Percentiles rank a stretch among this genome's conserved stretches.
Conservation (phyloP, 2,888 invertebrate genomes). For the Cylindroiulus punctatus region DNA sequence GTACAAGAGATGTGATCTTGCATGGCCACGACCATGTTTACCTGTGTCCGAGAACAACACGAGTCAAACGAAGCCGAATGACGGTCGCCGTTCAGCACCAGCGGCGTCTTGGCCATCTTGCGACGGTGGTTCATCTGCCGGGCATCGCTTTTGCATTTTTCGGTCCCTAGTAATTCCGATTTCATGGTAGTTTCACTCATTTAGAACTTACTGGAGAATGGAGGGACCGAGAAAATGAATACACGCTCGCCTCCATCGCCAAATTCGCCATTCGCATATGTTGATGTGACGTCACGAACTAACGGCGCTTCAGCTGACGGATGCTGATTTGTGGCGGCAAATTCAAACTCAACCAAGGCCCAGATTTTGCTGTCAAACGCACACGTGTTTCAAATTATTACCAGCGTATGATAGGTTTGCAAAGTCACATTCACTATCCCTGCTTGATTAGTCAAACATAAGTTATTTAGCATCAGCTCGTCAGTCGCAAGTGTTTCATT, state of each 20-base stretch:
- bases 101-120: conserved; percentile 55
- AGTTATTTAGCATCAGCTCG: too few relatives aligned
- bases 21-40: conserved; percentile 60
- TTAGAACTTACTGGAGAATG: conserved; percentile 43
- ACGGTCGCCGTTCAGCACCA: conserved; percentile 42
- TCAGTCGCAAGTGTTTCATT: too few relatives aligned
- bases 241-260: conserved; percentile 49
- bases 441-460: too few relatives aligned
- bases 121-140: conserved; percentile 49
- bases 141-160: conserved; percentile 48
- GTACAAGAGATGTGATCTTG: conserved; percentile 61
- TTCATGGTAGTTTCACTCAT: conserved; percentile 56
- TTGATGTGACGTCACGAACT: neutral
- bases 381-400: too few relatives aligned
- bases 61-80: conserved; percentile 9
- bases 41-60: conserved; percentile 44
- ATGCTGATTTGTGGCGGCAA: neutral
- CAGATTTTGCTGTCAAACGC: too few relatives aligned
- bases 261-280: conserved; percentile 27
- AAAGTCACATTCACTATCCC: too few relatives aligned
- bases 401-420: too few relatives aligned
- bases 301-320: neutral
- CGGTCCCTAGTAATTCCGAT: conserved; percentile 55
- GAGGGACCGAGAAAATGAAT: neutral
- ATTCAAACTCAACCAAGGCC: neutral